Evolutionary conservation across 2,113 vertebrate species (phyloP).

Genomic region (Oryzias woworae): DNA sequence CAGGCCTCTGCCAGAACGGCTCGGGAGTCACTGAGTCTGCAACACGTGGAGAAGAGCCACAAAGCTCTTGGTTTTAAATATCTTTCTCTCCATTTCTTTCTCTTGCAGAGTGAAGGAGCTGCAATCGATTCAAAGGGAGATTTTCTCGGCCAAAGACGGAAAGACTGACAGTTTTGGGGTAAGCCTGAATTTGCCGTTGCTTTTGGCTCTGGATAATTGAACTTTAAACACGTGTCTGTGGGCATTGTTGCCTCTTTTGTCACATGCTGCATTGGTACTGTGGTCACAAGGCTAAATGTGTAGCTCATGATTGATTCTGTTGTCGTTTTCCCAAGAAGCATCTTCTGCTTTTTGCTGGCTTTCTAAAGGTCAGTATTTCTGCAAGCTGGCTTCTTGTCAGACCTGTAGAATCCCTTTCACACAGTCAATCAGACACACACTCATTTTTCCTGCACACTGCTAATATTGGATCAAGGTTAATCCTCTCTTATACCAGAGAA

Average conservation of each 20-base stretch:
- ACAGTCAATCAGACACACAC: background rate
- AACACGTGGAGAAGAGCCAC: slow-evolving; percentile 68
- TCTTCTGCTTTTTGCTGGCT: slow-evolving; percentile 16
- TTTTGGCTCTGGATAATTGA: slow-evolving; percentile 52
- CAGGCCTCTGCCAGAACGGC: slow-evolving; percentile 46
- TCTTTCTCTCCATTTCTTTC: slow-evolving; percentile 51
- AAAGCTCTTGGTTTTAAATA: slow-evolving; percentile 66
- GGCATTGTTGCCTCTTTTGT: slow-evolving; percentile 34
- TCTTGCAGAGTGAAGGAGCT: slow-evolving; percentile 59
- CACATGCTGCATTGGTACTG: slow-evolving; percentile 31
- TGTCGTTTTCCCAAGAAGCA: slow-evolving; percentile 9
- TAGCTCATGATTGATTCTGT: slow-evolving; percentile 14
- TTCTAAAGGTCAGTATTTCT: slow-evolving; percentile 17
- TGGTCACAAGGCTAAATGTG: slow-evolving; percentile 11
- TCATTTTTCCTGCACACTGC: slow-evolving; percentile 25
- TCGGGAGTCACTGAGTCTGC: slow-evolving; percentile 62
- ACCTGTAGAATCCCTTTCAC: slow-evolving; percentile 20
- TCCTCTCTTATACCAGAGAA: slow-evolving; percentile 37
- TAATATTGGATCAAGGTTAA: slow-evolving; percentile 44
- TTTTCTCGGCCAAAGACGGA: slow-evolving; percentile 56
- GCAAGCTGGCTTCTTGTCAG: slow-evolving; percentile 12
- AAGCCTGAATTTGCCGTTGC: slow-evolving; percentile 71
- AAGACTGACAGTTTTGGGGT: slow-evolving; percentile 73
- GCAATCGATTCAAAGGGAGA: slow-evolving; percentile 65
- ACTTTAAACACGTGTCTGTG: slow-evolving; percentile 31